A percentile compares a stretch with the other conserved stretches of the same genome.
phyloP scores from a whole-genome alignment of 2,797 vertebrate species.

The Protonibea diacanthus region DNA sequence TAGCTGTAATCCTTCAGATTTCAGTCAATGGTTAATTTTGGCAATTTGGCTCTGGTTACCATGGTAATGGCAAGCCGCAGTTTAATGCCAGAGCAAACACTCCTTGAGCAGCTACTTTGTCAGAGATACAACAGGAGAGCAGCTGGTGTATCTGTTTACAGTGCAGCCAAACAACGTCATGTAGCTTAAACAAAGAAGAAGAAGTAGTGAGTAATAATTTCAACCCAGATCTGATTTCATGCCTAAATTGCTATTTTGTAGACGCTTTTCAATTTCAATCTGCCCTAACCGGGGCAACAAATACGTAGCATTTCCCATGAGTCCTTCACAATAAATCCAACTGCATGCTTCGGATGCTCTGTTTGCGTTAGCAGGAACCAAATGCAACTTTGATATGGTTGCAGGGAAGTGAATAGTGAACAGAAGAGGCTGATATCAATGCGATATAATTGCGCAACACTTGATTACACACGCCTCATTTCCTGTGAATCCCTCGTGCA shows the following conservation, averaged over 20 bases:
- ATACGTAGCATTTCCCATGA: background rate
- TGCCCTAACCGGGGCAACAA: background rate
- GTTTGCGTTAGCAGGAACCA: slow-evolving; percentile 5
- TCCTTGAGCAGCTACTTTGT: background rate
- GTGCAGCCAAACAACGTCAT: slow-evolving; percentile 13
- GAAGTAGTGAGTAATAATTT: background rate
- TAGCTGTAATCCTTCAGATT: background rate
- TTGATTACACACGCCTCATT: slow-evolving; percentile 28
- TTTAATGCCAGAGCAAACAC: background rate
- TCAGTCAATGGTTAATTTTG: background rate
- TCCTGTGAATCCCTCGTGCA: slow-evolving; percentile 6
- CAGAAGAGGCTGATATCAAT: slow-evolving; percentile 18
- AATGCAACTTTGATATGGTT: slow-evolving; percentile 2
- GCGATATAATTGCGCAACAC: slow-evolving; percentile 24
- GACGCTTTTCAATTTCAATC: background rate
- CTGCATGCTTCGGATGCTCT: background rate
- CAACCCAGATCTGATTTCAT: background rate
- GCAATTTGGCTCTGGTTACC: background rate
- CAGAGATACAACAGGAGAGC: slow-evolving; percentile 19
- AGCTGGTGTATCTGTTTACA: slow-evolving; percentile 10
- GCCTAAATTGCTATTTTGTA: background rate
- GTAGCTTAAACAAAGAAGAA: background rate
- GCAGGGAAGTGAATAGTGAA: slow-evolving; percentile 7
- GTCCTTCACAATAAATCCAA: slow-evolving; percentile 10
- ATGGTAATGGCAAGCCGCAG: background rate